Evolutionary conservation across 2,797 vertebrate genomes (phyloP), one percentile per base, ranked within the genome.

Genomic region (Menidia menidia): DNA sequence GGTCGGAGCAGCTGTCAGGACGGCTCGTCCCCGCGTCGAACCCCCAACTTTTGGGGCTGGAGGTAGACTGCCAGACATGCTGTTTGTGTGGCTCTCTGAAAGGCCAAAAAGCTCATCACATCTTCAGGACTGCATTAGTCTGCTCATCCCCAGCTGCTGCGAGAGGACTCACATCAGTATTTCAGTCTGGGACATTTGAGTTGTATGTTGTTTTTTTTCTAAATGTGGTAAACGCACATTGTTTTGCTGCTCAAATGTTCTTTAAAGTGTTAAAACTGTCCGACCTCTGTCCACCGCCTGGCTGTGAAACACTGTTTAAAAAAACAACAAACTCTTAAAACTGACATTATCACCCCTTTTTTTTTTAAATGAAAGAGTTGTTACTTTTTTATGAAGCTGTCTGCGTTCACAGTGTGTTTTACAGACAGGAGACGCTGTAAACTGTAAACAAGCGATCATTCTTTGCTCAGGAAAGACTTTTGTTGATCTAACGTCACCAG

Each of bases 1-100:
- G 95, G 96, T 95, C 96, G 96, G 95, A 96, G 95, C 94, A 96
- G 96, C 94, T 96, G 96, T 93, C 95, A 96, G 96, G 97, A 96
- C 93, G 97, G 96, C 97, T 96, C 92, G 95, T 98, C 95, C 95
- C 95, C 95, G 91, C 94, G 92, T 94, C 94, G 95, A 94, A 93
- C 94, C 91, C 96, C 96, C 54, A 95, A 95, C 93, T 95, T 94
- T 93, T 95, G 96, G 95, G 96, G 94, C 88, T 92, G 96, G 94
- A 96, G 94, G 93, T 96, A 96, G 95, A 94, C 94, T 90, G 83
- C 64, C 92, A 90, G 94, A 92, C 93, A 92, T 70, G 94, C 93
- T 93, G 94, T 90, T 35, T 44, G 30, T 54, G 70, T 74, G n/a
- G n/a, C n/a, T n/a, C 68, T 82, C 66, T 71, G 65, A 3, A 16